Evolutionary conservation across 2,113 vertebrate species (phyloP), one percentile per base, ranked within the genome.

Genomic region (Pseudorhombus dupliciocellatus): DNA sequence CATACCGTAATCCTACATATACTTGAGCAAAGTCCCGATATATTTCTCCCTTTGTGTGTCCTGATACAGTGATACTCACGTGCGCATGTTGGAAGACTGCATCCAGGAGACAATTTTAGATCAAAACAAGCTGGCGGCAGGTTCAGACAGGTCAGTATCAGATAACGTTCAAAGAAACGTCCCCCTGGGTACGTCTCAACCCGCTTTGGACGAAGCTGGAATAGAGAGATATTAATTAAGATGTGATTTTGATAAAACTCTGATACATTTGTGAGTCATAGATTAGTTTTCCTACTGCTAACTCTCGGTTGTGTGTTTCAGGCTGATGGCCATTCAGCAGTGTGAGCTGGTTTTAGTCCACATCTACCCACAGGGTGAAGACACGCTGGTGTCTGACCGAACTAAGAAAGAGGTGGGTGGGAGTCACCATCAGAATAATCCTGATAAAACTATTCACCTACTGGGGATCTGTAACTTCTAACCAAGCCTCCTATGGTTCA

Each of bases 321-420:
- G 98, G 84, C 92, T 99, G 58, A 99, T 99, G 98, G 95, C 96
- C 87, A 97, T 99, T 90, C 97, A 99, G 89, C 96, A 97, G 79
- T 99, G 98, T 86, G 97, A 99, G n/a, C 90, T 99, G 80, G 97
- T 99, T 34, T 92, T 99, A 72, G 95, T 99, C 75, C 97, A 99
- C 84, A 97, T 98, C 0, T 96, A 95, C 79, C 97, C 98, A 1
- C 96, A 96, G 80, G 97, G 97, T 12, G 98, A 99, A 75, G 98
- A 99, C 58, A 96, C 95, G 7, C 93, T 98, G 59, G 97, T 99
- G 26, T 98, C 97, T 20, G 98, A 99, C 91, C 94, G 97, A 31
- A 93, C 94, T 28, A 98, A 96, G 81, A 98, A 98, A 89, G 96
- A 98, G 93, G 97, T 98, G 89, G 57, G 87, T 75, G 62, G 12